Conservation (phyloP, 2,797 vertebrate genomes). For the Rhodeus uyekii region DNA sequence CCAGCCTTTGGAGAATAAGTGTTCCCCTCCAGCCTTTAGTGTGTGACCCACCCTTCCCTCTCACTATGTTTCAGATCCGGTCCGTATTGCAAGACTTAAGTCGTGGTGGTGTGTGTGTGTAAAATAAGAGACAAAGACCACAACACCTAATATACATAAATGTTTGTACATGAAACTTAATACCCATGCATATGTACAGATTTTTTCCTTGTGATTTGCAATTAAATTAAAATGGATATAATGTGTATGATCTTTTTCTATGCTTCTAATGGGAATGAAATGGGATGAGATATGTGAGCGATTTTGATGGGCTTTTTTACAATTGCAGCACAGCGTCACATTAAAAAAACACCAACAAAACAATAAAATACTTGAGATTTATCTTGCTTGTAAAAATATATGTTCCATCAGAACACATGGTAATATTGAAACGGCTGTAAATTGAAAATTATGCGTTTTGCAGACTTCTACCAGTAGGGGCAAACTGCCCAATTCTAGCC, state of each 20-base stretch:
- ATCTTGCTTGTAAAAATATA: background rate
- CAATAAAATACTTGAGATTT: slow-evolving; percentile 1
- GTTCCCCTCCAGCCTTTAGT: slow-evolving; percentile 2
- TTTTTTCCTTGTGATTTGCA: background rate
- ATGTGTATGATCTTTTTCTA: too few species aligned
- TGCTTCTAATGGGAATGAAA: too few species aligned
- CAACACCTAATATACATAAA: background rate
- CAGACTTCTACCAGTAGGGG: slow-evolving; percentile 11
- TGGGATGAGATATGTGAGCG: background rate
- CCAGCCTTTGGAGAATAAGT: background rate
- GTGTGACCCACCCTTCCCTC: background rate
- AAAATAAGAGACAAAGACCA: slow-evolving; percentile 5
- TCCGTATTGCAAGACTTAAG: background rate
- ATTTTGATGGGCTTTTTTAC: background rate
- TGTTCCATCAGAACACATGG: slow-evolving; percentile 2
- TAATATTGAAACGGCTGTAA: background rate
- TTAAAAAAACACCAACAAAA: background rate
- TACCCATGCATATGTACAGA: background rate
- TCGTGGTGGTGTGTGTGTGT: background rate
- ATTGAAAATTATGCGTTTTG: background rate
- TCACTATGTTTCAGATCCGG: background rate
- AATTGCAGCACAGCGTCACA: background rate
- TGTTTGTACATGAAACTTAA: background rate
- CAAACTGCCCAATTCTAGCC: slow-evolving; percentile 1
- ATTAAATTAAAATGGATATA: too few species aligned